phyloP scores from a whole-genome alignment of 2,888 invertebrate genomes.

The Xylocampa areola region DNA sequence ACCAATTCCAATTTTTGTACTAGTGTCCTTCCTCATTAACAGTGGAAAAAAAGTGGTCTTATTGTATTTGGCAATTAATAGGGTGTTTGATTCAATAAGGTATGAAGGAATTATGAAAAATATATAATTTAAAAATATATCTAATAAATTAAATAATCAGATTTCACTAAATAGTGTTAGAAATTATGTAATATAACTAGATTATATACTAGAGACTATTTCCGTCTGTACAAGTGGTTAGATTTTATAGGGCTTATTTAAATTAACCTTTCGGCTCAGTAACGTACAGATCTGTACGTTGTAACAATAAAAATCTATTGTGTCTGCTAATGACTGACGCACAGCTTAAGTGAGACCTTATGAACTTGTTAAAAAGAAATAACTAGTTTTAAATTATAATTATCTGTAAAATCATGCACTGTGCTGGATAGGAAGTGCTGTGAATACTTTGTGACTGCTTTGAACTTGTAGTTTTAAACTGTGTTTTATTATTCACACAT shows the following conservation, averaged over 20 bases:
- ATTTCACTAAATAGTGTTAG: slow-evolving; percentile 8
- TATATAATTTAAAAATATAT: background rate
- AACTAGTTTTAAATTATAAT: too few species aligned
- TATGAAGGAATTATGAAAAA: slow-evolving; percentile 39
- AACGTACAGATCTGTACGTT: too few species aligned
- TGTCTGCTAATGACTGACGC: too few species aligned
- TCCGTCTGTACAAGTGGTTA: slow-evolving; percentile 1
- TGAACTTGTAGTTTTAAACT: too few species aligned
- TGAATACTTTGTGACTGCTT: too few species aligned
- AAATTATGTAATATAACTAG: slow-evolving; percentile 36
- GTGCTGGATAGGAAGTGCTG: background rate
- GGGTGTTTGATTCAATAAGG: slow-evolving; percentile 39
- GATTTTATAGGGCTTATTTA: background rate
- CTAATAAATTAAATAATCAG: background rate
- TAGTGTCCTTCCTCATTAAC: slow-evolving; percentile 74
- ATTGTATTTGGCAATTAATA: slow-evolving; percentile 53
- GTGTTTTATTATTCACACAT: too few species aligned
- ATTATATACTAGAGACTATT: slow-evolving; percentile 5
- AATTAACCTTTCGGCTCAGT: too few species aligned
- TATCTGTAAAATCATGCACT: background rate
- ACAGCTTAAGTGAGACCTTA: too few species aligned
- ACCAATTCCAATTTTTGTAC: slow-evolving; percentile 82
- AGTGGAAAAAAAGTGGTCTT: slow-evolving; percentile 60
- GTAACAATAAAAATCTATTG: too few species aligned
- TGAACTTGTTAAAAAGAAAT: too few species aligned